These are phyloP conservation scores for Heterodera filipjevi DNA, from an alignment of 2,888 invertebrate species.

Conservation along the genomic window DNA sequence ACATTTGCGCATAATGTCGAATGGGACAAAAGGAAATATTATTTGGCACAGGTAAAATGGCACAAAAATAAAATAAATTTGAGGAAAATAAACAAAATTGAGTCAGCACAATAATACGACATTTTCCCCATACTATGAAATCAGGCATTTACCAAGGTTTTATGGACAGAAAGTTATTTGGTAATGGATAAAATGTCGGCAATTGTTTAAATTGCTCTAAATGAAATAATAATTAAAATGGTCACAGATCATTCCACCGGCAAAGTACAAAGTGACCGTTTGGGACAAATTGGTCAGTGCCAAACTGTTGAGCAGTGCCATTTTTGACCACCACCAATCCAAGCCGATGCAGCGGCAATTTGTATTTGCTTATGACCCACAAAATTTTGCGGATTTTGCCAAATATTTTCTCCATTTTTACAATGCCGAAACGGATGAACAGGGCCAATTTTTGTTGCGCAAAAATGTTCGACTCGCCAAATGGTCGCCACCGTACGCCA, in stretches of 20 bases:
- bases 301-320: neutral
- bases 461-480: neutral
- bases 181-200: too few relatives aligned
- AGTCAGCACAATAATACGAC: too few relatives aligned
- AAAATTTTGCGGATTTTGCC: neutral
- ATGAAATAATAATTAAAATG: too few relatives aligned
- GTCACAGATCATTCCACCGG: neutral
- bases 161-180: too few relatives aligned
- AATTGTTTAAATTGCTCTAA: too few relatives aligned
- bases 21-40: neutral
- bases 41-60: neutral
- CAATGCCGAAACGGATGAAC: neutral
- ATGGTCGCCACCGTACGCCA: neutral
- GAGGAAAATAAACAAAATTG: too few relatives aligned
- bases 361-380: neutral
- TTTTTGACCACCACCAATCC: neutral
- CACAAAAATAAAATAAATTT: too few relatives aligned
- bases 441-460: neutral
- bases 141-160: too few relatives aligned
- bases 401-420: neutral
- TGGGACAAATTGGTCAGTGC: neutral
- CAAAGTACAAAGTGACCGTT: neutral
- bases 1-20: neutral
- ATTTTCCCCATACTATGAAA: too few relatives aligned
- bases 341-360: neutral